Percentiles rank a stretch among this genome's conserved stretches.
These are phyloP conservation scores for Cryptomyrus ogoouensis DNA, from an alignment of 2,113 vertebrate species.

Conservation along the genomic window DNA sequence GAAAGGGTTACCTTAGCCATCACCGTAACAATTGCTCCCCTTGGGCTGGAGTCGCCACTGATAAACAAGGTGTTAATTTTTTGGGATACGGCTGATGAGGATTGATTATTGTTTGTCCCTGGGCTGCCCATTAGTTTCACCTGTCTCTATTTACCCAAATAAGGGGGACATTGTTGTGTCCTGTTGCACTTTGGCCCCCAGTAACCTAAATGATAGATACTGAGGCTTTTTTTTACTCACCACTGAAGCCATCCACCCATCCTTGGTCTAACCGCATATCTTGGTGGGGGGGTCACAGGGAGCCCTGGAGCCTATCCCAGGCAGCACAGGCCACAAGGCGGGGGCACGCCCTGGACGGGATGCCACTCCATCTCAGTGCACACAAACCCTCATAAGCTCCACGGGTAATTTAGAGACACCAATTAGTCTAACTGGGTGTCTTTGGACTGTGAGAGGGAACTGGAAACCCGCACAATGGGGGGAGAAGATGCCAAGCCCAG, in stretches of 20 bases:
- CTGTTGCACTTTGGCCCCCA: neutral
- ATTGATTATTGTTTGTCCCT: neutral
- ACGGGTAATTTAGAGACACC: neutral
- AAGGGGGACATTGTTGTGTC: neutral
- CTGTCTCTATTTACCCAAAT: neutral
- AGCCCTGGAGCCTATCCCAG: neutral
- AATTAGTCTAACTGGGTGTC: neutral
- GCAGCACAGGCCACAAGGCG: neutral
- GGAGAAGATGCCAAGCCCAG: neutral
- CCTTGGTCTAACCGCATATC: neutral
- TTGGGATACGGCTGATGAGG: neutral
- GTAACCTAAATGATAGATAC: neutral
- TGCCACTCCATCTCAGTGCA: neutral
- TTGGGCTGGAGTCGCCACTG: neutral
- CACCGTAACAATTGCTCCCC: neutral
- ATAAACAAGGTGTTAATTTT: neutral
- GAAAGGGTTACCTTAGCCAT: neutral
- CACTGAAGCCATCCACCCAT: neutral
- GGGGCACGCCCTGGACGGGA: neutral
- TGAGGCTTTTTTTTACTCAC: neutral
- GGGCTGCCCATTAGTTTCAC: neutral
- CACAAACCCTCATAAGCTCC: neutral
- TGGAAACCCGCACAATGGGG: neutral
- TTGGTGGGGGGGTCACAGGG: neutral
- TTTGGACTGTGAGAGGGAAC: neutral